Conservation (phyloP, 2,888 invertebrate genomes). For the Eurois occulta region DNA sequence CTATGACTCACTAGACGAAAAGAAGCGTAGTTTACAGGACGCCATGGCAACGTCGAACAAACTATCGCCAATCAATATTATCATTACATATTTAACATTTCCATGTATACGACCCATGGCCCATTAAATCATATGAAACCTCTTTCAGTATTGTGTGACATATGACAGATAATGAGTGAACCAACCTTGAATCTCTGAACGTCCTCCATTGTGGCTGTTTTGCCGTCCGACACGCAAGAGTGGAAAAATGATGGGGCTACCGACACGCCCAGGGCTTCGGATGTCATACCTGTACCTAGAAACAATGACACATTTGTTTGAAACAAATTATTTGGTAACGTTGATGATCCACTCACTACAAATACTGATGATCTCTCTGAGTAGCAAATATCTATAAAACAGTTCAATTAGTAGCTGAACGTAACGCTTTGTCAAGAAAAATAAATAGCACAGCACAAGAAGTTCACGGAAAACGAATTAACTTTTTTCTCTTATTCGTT, state of each 20-base stretch:
- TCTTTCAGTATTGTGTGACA: constrained; percentile 47
- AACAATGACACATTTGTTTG: constrained; percentile 57
- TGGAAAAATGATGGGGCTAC: constrained; percentile 99
- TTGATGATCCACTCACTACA: neutral
- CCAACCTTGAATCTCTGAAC: constrained; percentile 97
- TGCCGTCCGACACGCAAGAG: constrained; percentile 98
- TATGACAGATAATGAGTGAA: constrained; percentile 64
- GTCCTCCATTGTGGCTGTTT: constrained; percentile 98
- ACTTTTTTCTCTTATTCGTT: constrained; percentile 42
- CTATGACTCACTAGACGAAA: constrained; percentile 49
- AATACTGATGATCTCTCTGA: neutral
- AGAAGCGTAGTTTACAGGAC: constrained; percentile 21
- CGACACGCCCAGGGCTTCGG: constrained; percentile 98
- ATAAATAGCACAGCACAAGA: constrained; percentile 37
- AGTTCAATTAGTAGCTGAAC: constrained; percentile 9
- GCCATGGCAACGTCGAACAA: constrained; percentile 65
- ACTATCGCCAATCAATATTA: constrained; percentile 62
- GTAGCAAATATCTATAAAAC: constrained; percentile 4
- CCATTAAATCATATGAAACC: constrained; percentile 67
- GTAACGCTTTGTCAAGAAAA: constrained; percentile 4
- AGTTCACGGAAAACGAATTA: constrained; percentile 53
- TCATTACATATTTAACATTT: constrained; percentile 61
- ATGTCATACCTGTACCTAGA: constrained; percentile 97
- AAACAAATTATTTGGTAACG: constrained; percentile 10
- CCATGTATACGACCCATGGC: constrained; percentile 40